These are phyloP conservation scores for Papilio polytes DNA, from an alignment of 1,140 invertebrate species.

Conservation along the genomic window DNA sequence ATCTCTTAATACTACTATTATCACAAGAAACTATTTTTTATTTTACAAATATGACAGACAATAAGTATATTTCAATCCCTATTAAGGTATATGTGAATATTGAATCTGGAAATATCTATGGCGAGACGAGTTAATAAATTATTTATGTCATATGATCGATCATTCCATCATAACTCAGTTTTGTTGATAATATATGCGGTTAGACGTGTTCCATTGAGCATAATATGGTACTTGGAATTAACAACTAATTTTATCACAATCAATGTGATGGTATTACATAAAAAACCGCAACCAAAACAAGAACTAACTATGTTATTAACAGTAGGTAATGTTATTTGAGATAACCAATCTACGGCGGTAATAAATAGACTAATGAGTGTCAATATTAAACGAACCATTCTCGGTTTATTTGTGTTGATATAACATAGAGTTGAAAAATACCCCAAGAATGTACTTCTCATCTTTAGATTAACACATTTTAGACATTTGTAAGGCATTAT, in stretches of 20 bases:
- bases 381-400: conserved; percentile 67
- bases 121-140: conserved; percentile 46
- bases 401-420: conserved; percentile 42
- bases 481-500: too few species aligned
- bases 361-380: conserved; percentile 78
- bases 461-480: too few species aligned
- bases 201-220: conserved; percentile 36
- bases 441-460: background rate
- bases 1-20: background rate
- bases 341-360: conserved; percentile 71
- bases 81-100: conserved; percentile 27
- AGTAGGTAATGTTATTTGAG: conserved; percentile 66
- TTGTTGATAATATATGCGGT: conserved; percentile 40
- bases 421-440: conserved; percentile 44
- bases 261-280: conserved; percentile 48
- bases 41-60: conserved; percentile 19
- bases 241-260: conserved; percentile 44
- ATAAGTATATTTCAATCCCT: conserved; percentile 17
- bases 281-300: conserved; percentile 41
- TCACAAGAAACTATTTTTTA: background rate
- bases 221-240: conserved; percentile 13
- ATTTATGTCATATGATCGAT: conserved; percentile 43
- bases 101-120: conserved; percentile 30
- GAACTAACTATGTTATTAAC: conserved; percentile 59
- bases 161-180: conserved; percentile 42